phyloP scores from a whole-genome alignment of 2,113 vertebrate genomes.

The Anthoscopus minutus region DNA sequence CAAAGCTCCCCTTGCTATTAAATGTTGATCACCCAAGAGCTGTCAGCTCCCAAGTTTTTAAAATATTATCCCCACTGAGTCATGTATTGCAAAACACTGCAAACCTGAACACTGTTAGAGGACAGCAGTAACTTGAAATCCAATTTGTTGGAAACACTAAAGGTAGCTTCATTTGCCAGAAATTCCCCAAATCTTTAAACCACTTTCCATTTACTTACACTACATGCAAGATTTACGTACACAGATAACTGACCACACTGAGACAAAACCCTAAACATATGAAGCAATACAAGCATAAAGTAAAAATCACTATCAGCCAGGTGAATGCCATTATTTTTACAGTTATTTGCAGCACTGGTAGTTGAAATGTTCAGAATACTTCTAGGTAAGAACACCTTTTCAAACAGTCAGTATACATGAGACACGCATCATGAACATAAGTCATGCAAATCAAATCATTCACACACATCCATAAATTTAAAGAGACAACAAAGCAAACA shows the following conservation, averaged over 20 bases:
- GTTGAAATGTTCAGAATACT: background rate
- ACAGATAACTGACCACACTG: fast-evolving
- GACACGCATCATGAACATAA: background rate
- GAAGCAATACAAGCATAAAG: background rate
- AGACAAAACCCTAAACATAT: background rate
- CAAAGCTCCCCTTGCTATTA: background rate
- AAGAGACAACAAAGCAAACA: background rate
- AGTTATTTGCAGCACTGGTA: background rate
- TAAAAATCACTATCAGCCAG: background rate
- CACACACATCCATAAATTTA: background rate
- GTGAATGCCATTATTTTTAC: background rate
- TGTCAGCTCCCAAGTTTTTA: background rate
- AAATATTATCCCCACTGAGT: background rate
- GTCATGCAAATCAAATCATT: background rate
- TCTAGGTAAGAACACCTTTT: background rate
- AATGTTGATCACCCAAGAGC: background rate
- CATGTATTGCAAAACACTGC: background rate
- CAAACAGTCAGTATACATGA: background rate
- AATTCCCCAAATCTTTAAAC: background rate
- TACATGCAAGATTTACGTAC: fast-evolving
- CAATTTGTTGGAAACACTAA: background rate
- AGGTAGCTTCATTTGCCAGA: background rate
- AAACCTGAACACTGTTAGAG: background rate
- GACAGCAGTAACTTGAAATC: background rate
- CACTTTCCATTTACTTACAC: background rate